phyloP scores from a whole-genome alignment of 2,888 invertebrate species.

The Scelioninae gen. 1 region DNA sequence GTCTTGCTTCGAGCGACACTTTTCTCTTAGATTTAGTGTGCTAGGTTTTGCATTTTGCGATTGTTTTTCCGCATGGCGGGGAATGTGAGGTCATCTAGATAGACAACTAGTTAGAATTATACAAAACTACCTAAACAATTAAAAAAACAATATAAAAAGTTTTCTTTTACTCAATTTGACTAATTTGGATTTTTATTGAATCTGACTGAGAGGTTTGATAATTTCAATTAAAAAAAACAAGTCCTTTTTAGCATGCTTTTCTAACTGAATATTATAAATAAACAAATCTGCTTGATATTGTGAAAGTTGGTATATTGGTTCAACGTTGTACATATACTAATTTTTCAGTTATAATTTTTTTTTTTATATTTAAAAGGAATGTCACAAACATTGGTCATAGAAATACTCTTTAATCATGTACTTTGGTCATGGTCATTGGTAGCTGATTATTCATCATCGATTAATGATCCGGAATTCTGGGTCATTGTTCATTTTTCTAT shows the following conservation, averaged over 20 bases:
- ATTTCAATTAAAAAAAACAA: not conserved
- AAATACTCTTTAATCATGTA: too few relatives aligned
- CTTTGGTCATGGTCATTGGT: too few relatives aligned
- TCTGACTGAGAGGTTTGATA: not conserved
- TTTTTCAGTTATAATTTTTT: too few relatives aligned
- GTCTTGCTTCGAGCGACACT: constrained; percentile 8
- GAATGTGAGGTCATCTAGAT: constrained; percentile 21
- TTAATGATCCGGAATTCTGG: too few relatives aligned
- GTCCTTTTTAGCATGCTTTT: not conserved
- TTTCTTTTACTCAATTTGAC: not conserved
- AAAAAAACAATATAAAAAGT: not conserved
- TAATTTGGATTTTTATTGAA: too few relatives aligned
- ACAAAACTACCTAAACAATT: not conserved
- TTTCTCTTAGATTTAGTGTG: constrained; percentile 35
- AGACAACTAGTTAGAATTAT: constrained; percentile 9
- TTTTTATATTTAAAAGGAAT: too few relatives aligned
- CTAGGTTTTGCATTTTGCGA: constrained; percentile 54
- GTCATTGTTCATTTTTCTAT: too few relatives aligned
- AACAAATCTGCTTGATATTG: too few relatives aligned
- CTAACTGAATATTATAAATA: not conserved
- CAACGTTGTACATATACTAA: too few relatives aligned
- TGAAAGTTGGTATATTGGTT: not conserved
- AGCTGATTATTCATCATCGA: too few relatives aligned
- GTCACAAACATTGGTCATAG: too few relatives aligned
- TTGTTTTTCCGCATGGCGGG: constrained; percentile 31